These are phyloP conservation scores for Lysiphlebus fabarum DNA, from an alignment of 1,140 invertebrate genomes.

Conservation along the genomic window DNA sequence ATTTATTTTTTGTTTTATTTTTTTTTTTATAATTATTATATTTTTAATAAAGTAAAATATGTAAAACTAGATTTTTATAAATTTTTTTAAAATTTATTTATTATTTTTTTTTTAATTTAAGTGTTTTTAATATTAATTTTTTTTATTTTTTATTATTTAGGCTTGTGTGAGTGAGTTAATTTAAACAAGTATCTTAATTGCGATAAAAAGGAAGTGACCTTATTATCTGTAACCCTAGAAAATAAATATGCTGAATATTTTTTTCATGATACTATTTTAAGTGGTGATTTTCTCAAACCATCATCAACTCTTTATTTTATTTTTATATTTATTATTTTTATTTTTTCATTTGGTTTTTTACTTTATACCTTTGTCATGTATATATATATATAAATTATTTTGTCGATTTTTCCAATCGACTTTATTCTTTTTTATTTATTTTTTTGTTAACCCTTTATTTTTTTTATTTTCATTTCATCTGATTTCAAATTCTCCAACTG, in stretches of 20 bases:
- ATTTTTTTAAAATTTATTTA: no score
- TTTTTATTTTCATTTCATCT: not conserved
- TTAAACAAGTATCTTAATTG: constrained; percentile 13
- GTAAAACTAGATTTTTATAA: no score
- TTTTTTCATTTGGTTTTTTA: constrained; percentile 8
- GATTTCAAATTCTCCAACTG: constrained; percentile 5
- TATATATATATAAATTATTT: not conserved
- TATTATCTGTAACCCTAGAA: constrained; percentile 5
- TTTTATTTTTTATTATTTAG: constrained; percentile 1
- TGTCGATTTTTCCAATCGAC: no score
- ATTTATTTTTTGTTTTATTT: no score
- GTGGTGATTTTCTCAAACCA: no score
- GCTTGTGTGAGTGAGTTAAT: constrained; percentile 6
- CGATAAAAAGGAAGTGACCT: constrained; percentile 2
- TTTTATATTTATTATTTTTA: not conserved
- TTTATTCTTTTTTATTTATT: no score
- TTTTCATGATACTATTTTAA: no score
- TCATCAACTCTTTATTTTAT: no score
- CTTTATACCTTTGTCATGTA: not conserved
- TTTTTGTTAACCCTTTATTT: not conserved
- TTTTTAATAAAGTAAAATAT: no score
- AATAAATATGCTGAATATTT: not conserved
- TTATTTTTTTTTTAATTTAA: no score
- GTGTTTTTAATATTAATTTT: no score
- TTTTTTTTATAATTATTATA: no score